Base-by-base conservation (phyloP, 2,888 invertebrate genomes). In the Sacculina carcini region DNA sequence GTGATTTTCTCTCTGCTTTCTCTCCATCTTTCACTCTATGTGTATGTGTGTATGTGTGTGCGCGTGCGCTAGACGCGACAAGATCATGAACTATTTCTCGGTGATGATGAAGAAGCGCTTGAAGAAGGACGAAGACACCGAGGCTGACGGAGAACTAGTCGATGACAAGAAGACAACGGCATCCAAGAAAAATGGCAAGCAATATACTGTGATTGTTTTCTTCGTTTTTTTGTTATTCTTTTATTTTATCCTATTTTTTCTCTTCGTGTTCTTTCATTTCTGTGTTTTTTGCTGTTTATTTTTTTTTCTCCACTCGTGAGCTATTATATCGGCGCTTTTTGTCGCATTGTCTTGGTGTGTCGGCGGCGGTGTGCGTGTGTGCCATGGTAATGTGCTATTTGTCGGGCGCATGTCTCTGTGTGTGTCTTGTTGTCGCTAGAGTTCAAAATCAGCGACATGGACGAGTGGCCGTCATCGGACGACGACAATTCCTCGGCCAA, bases 21-120 rank as follows among this genome's bases (percentile, higher is more conserved):
- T n/a, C n/a, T n/a, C n/a, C n/a, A n/a, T n/a, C n/a, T n/a, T n/a
- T 23, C 23, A 12, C 23, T 3, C 23, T 10, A 34, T 5, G n/a
- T 28, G 31, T 12, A 54, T 16, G 5, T 44, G 47, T 21, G 10
- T 19, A 14, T 14, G 50, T 21, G 14, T 9, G 51, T 5, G 19
- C 9, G 47, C 48, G 42, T 40, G 51, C 65, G 64, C 4, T 64
- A 79, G 90, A 62, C 75, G 96, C 36, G 89, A 92, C 66, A 90
- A 89, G 63, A 85, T 89, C 50, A 75, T 94, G 69, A 98, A 98
- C 68, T 87, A 79, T 65, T 98, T 94, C 65, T 81, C 85, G 2
- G 71, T 94, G 53, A 94, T 94, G 92, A 75, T 83, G 64, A 75
- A 83, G 21, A 89, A 89, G 64, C 75, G 87, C 52, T 70, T 87